Evolutionary conservation across 2,797 vertebrate species (phyloP).

Genomic region (Rhynchotus rufescens): DNA sequence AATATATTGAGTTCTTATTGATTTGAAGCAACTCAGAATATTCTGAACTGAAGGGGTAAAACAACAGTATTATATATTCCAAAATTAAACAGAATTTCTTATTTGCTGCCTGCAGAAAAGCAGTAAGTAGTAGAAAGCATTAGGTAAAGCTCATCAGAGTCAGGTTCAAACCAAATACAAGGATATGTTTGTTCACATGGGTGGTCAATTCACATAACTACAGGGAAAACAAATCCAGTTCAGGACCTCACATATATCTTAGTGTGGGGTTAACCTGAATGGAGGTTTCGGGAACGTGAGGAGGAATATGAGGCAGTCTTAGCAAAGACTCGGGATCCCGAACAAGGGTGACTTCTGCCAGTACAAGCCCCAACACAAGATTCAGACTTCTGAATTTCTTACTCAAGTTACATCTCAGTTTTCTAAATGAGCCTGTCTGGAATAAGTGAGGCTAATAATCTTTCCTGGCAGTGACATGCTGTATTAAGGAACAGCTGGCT

Average conservation of each 20-base stretch:
- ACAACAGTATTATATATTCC: background rate
- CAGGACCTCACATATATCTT: background rate
- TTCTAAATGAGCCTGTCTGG: background rate
- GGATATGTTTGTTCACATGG: background rate
- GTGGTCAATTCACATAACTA: background rate
- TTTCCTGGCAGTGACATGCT: background rate
- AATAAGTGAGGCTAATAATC: background rate
- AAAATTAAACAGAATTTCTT: background rate
- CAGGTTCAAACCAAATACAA: no score
- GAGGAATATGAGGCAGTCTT: background rate
- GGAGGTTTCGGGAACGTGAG: background rate
- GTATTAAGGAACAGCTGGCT: background rate
- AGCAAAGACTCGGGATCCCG: fast-evolving
- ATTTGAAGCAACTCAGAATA: background rate
- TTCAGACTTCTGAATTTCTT: background rate
- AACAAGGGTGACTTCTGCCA: background rate
- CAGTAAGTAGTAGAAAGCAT: background rate
- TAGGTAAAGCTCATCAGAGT: background rate
- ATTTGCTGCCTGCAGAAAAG: background rate
- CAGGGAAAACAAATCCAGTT: background rate
- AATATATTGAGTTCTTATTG: background rate
- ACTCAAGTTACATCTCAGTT: background rate
- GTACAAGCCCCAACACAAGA: background rate
- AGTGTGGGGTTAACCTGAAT: background rate
- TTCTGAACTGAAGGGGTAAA: background rate